Evolutionary conservation across 2,888 invertebrate genomes (phyloP).

Genomic region (Colletes collaris): DNA sequence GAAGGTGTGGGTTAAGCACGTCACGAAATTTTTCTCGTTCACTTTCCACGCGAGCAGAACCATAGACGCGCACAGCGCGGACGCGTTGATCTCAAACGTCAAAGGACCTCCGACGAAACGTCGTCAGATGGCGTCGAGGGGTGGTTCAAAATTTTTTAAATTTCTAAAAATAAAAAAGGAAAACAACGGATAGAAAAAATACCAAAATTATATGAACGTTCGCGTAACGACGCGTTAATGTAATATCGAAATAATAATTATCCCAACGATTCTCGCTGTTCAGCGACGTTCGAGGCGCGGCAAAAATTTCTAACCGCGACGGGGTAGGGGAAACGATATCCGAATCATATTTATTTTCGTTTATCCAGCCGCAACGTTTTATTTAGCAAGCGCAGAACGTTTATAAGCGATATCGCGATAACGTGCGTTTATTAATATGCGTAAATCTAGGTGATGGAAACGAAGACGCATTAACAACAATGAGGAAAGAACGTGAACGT

Average conservation of each 20-base stretch:
- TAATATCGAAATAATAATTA: background rate
- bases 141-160: slow-evolving; percentile 13
- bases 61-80: slow-evolving; percentile 56
- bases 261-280: background rate
- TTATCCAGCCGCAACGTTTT: slow-evolving; percentile 6
- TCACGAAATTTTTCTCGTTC: slow-evolving; percentile 75
- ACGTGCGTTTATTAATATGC: too few relatives aligned
- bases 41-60: slow-evolving; percentile 67
- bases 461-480: too few relatives aligned
- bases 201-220: background rate
- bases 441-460: too few relatives aligned
- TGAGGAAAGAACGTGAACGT: background rate
- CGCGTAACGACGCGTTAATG: background rate
- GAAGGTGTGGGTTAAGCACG: slow-evolving; percentile 76
- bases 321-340: background rate
- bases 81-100: slow-evolving; percentile 58
- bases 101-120: slow-evolving; percentile 30
- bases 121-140: slow-evolving; percentile 41
- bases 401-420: background rate
- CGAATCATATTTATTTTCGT: background rate
- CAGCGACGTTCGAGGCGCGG: background rate
- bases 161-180: background rate
- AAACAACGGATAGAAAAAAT: background rate
- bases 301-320: background rate
- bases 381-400: background rate